phyloP scores from a whole-genome alignment of 2,888 invertebrate species.

The Cephalotes varians region DNA sequence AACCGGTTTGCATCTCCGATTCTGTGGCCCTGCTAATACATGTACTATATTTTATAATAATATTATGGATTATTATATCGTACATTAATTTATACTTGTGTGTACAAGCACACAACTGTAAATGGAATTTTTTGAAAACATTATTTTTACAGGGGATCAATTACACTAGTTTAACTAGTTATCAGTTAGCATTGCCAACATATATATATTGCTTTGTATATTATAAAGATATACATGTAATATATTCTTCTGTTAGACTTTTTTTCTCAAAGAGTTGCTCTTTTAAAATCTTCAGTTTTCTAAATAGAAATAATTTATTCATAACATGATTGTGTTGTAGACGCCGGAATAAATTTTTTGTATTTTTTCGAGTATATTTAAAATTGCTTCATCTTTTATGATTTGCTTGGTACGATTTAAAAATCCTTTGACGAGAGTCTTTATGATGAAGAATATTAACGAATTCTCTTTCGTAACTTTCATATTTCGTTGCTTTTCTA shows the following conservation, averaged over 20 bases:
- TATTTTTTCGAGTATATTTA: not conserved
- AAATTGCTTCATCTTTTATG: not conserved
- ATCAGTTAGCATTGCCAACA: too few species aligned
- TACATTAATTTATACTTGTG: not conserved
- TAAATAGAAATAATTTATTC: not conserved
- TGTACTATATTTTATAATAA: not conserved
- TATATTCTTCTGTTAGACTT: not conserved
- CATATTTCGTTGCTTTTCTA: not conserved
- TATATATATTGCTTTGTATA: too few species aligned
- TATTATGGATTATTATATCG: not conserved
- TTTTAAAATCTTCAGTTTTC: not conserved
- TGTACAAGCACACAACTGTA: not conserved
- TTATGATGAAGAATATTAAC: not conserved
- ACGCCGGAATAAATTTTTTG: not conserved
- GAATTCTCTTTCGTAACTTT: not conserved
- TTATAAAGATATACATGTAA: not conserved
- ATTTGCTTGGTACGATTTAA: not conserved
- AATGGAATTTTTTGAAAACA: not conserved
- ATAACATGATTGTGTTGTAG: not conserved
- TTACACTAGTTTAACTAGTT: not conserved
- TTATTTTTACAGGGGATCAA: not conserved
- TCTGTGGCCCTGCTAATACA: not conserved
- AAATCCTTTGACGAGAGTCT: not conserved
- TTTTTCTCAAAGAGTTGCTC: not conserved
- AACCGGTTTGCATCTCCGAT: slow-evolving; percentile 29